A percentile compares a stretch with the other conserved stretches of the same genome.
phyloP scores from a whole-genome alignment of 2,797 vertebrate species.

The Pelochelys cantorii region DNA sequence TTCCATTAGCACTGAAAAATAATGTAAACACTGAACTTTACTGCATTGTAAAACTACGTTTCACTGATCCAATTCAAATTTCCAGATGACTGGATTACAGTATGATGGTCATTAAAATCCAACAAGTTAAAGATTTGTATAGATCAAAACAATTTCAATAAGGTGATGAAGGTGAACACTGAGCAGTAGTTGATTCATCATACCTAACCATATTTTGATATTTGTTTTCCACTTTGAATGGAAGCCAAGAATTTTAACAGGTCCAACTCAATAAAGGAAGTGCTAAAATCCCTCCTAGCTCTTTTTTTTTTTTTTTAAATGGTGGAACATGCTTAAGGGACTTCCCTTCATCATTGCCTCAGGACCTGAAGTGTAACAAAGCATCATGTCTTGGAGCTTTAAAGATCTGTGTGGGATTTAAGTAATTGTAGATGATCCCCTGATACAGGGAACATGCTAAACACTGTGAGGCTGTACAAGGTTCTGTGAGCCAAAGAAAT shows the following conservation, averaged over 20 bases:
- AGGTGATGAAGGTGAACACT: neutral
- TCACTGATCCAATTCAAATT: neutral
- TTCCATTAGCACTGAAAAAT: neutral
- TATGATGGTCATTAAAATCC: fast-evolving
- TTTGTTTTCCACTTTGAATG: slow-evolving; percentile 9
- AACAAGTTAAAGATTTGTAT: neutral
- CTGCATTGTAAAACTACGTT: neutral
- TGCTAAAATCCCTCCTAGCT: neutral
- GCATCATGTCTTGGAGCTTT: slow-evolving; percentile 62
- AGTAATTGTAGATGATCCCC: slow-evolving; percentile 73
- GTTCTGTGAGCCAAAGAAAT: slow-evolving; percentile 69
- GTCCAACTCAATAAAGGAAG: neutral
- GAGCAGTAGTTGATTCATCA: neutral
- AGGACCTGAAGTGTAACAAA: slow-evolving; percentile 58
- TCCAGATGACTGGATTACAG: neutral
- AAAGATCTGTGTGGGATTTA: slow-evolving; percentile 66
- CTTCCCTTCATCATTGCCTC: slow-evolving; percentile 58
- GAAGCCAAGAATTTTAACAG: neutral
- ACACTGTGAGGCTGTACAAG: slow-evolving; percentile 45
- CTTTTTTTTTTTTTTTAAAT: neutral
- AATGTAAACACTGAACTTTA: slow-evolving; percentile 9
- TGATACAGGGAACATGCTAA: slow-evolving; percentile 67
- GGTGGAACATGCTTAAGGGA: slow-evolving; percentile 44
- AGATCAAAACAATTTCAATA: slow-evolving; percentile 3
- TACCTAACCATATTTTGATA: no score